Evolutionary conservation across 2,113 vertebrate species (phyloP).

Genomic region (Chaetorhynchus papuensis): DNA sequence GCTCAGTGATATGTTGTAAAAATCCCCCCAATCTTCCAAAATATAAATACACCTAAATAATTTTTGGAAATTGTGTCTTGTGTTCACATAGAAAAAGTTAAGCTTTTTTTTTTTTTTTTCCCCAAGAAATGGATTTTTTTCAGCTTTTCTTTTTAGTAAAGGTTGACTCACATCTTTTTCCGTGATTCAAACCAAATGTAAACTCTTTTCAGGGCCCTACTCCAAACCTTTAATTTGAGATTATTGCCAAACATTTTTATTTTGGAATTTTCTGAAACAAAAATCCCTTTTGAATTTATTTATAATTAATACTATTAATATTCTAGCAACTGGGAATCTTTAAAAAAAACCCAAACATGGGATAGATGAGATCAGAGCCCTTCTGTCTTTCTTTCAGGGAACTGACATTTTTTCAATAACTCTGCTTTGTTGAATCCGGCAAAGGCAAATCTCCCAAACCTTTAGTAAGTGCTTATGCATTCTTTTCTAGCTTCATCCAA

Average conservation of each 20-base stretch:
- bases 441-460: not conserved
- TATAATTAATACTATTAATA: not conserved
- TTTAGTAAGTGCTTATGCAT: not conserved
- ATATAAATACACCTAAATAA: not conserved
- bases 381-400: not conserved
- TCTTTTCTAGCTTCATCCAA: not conserved
- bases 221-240: not conserved
- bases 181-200: not conserved
- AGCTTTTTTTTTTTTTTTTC: not conserved
- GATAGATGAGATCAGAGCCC: not conserved
- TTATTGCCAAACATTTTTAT: not conserved
- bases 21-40: not conserved
- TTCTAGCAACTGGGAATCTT: not conserved
- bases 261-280: not conserved
- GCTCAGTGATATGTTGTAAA: not conserved
- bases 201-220: not conserved
- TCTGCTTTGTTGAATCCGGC: not conserved
- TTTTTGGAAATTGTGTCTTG: not conserved
- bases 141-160: not conserved
- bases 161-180: not conserved
- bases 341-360: rapidly evolving
- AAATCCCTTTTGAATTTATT: not conserved
- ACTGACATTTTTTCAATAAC: not conserved
- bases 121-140: not conserved
- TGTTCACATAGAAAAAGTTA: not conserved